Conservation (phyloP, 2,797 vertebrate genomes). For the Protosalanx chinensis region DNA sequence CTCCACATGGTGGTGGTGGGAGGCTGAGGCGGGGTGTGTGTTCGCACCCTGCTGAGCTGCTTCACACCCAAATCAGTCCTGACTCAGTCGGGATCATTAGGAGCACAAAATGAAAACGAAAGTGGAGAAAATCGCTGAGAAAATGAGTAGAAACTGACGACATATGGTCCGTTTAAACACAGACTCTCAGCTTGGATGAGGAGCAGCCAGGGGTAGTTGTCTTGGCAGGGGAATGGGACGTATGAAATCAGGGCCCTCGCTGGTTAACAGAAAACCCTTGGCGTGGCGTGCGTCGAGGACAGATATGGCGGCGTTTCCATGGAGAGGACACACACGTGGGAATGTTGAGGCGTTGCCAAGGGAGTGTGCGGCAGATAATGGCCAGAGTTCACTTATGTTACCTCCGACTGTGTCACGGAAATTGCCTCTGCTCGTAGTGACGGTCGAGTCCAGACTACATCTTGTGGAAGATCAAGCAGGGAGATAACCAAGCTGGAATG, state of each 20-base stretch:
- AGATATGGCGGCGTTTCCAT: not conserved
- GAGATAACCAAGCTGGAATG: not conserved
- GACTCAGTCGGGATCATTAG: not conserved
- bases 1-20: not conserved
- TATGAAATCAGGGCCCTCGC: conserved; percentile 37
- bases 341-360: not conserved
- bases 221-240: conserved; percentile 42
- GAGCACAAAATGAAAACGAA: conserved; percentile 33
- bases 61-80: conserved; percentile 2
- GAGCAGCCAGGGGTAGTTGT: conserved; percentile 58
- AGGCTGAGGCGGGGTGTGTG: not conserved
- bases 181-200: conserved; percentile 55
- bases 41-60: conserved; percentile 27
- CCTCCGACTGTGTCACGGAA: not conserved
- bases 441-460: not conserved
- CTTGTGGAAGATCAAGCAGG: not conserved
- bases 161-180: conserved; percentile 61
- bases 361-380: not conserved
- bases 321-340: not conserved
- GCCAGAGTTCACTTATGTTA: not conserved
- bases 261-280: conserved; percentile 40
- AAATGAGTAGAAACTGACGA: conserved; percentile 15
- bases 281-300: not conserved
- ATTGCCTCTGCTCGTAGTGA: not conserved
- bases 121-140: not conserved